A percentile compares a stretch with the other conserved stretches of the same genome.
These are phyloP conservation scores for Griposia aprilina DNA, from an alignment of 2,888 invertebrate species.

Conservation along the genomic window DNA sequence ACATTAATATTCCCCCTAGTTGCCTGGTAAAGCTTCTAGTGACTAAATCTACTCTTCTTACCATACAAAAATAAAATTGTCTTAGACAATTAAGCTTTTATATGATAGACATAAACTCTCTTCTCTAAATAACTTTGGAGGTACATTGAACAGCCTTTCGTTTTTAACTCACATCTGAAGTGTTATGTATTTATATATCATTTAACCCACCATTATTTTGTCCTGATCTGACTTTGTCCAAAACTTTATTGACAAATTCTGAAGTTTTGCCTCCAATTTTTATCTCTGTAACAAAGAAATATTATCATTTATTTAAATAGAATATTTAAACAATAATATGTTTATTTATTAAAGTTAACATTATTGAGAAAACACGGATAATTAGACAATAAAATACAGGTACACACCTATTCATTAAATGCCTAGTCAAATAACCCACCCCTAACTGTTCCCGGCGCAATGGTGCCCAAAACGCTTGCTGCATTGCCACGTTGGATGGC, in stretches of 20 bases:
- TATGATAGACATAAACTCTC: constrained; percentile 82
- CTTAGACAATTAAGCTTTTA: constrained; percentile 85
- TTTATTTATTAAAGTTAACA: too few relatives aligned
- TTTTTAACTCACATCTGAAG: constrained; percentile 80
- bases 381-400: too few relatives aligned
- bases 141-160: constrained; percentile 90
- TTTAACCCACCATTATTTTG: constrained; percentile 94
- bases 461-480: too few relatives aligned
- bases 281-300: constrained; percentile 91
- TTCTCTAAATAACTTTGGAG: constrained; percentile 89
- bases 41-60: constrained; percentile 80
- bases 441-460: too few relatives aligned
- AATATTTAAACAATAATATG: too few relatives aligned
- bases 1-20: constrained; percentile 76
- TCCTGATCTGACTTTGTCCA: constrained; percentile 96
- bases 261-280: constrained; percentile 97
- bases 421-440: too few relatives aligned
- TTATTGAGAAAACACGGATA: too few relatives aligned
- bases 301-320: too few relatives aligned
- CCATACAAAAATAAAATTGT: constrained; percentile 89
- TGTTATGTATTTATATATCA: constrained; percentile 90
- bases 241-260: constrained; percentile 97
- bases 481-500: too few relatives aligned
- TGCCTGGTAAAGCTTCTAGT: constrained; percentile 86
- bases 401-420: too few relatives aligned